phyloP scores from a whole-genome alignment of 2,113 vertebrate genomes.

The Parotia lawesii region DNA sequence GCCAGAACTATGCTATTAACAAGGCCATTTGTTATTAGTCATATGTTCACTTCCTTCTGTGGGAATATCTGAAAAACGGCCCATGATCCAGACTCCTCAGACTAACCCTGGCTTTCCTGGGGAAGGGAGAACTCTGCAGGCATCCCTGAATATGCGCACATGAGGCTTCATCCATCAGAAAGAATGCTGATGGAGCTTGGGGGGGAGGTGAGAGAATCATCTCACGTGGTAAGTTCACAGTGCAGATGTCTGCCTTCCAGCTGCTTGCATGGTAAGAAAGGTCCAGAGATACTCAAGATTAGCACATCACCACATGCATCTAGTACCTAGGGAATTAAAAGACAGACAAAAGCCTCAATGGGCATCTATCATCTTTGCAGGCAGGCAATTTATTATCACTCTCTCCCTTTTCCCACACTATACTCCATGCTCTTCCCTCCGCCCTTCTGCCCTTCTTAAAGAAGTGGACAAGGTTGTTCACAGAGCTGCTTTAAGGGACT shows the following conservation, averaged over 20 bases:
- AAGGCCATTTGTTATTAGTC: neutral
- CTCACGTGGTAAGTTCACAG: neutral
- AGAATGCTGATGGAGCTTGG: rapidly evolving
- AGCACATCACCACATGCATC: neutral
- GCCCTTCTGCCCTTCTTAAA: neutral
- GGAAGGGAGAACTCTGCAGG: neutral
- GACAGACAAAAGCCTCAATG: neutral
- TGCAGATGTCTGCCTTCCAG: neutral
- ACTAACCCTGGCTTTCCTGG: neutral
- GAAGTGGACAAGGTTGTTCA: neutral
- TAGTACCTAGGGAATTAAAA: neutral
- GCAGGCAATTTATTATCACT: neutral
- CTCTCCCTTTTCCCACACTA: neutral
- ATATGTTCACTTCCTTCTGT: neutral
- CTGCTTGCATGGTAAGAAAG: neutral
- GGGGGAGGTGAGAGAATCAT: neutral
- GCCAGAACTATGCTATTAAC: neutral
- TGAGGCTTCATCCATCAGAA: neutral
- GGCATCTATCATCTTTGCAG: neutral
- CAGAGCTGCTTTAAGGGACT: neutral
- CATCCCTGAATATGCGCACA: neutral
- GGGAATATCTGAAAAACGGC: neutral
- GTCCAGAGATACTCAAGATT: neutral
- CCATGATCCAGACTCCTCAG: neutral
- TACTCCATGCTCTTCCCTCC: neutral